phyloP scores from a whole-genome alignment of 2,888 invertebrate species.

The Miltochrista miniata region DNA sequence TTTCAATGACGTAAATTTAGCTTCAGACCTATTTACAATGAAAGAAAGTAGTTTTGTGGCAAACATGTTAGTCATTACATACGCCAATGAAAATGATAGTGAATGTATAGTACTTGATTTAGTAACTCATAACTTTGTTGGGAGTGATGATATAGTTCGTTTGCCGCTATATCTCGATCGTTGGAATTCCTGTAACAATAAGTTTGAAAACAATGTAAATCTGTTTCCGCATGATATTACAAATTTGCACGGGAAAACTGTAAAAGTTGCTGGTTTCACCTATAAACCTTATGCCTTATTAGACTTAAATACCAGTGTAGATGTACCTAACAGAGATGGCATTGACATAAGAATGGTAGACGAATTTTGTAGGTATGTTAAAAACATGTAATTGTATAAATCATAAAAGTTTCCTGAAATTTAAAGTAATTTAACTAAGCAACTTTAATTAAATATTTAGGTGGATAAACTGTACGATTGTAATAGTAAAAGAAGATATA shows the following conservation, averaged over 20 bases:
- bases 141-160: conserved; percentile 45
- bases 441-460: conserved; percentile 38
- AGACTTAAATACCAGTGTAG: conserved; percentile 56
- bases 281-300: conserved; percentile 85
- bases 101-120: conserved; percentile 55
- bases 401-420: not conserved
- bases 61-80: conserved; percentile 57
- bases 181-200: conserved; percentile 65
- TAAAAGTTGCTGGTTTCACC: conserved; percentile 82
- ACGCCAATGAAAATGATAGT: conserved; percentile 14
- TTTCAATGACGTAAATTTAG: conserved; percentile 17
- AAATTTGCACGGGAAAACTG: conserved; percentile 69
- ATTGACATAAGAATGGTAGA: conserved; percentile 73
- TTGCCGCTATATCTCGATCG: conserved; percentile 59
- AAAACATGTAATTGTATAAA: not conserved
- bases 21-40: conserved; percentile 53
- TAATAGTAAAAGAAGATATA: conserved; percentile 79
- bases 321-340: conserved; percentile 78
- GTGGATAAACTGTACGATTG: conserved; percentile 73
- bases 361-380: conserved; percentile 74
- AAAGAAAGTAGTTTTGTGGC: conserved; percentile 59
- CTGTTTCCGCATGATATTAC: conserved; percentile 77
- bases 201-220: conserved; percentile 55
- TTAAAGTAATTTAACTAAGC: not conserved
- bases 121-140: conserved; percentile 71